A percentile compares a stretch with the other conserved stretches of the same genome.
phyloP scores from a whole-genome alignment of 2,113 vertebrate species.

The Poeciliopsis prolifica region DNA sequence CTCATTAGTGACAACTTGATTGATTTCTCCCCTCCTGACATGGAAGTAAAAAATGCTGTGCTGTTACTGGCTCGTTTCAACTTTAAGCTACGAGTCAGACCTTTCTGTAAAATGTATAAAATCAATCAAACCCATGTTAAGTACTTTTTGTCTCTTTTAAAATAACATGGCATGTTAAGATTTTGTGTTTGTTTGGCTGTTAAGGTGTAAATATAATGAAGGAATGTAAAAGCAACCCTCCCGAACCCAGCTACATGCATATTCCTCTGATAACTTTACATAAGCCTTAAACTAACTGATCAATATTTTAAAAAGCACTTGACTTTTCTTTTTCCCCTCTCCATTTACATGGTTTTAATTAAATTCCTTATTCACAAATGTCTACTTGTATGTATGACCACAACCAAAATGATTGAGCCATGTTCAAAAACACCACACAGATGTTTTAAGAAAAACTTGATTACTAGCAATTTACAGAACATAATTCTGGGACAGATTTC shows the following conservation, averaged over 20 bases:
- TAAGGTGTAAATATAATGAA: too few species aligned
- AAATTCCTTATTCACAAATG: background rate
- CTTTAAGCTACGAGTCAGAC: slow-evolving; percentile 3
- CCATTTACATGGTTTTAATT: background rate
- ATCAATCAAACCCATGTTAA: too few species aligned
- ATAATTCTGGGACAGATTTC: too few species aligned
- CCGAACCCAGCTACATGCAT: background rate
- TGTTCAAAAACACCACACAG: too few species aligned
- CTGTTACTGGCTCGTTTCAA: slow-evolving; percentile 30
- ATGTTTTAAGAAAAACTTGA: too few species aligned
- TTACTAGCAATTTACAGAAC: too few species aligned
- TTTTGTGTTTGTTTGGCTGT: background rate
- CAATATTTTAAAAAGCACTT: background rate
- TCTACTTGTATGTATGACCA: too few species aligned
- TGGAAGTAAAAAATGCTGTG: slow-evolving; percentile 38
- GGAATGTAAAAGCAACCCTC: background rate
- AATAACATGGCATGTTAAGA: background rate
- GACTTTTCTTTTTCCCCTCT: background rate
- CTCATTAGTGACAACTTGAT: slow-evolving; percentile 56
- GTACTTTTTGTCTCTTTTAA: too few species aligned
- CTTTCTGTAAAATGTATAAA: too few species aligned
- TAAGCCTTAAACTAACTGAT: background rate
- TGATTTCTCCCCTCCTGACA: slow-evolving; percentile 23
- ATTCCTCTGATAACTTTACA: background rate
- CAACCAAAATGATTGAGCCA: too few species aligned